Conservation (phyloP, 2,797 vertebrate species). For the Gorsachius magnificus region DNA sequence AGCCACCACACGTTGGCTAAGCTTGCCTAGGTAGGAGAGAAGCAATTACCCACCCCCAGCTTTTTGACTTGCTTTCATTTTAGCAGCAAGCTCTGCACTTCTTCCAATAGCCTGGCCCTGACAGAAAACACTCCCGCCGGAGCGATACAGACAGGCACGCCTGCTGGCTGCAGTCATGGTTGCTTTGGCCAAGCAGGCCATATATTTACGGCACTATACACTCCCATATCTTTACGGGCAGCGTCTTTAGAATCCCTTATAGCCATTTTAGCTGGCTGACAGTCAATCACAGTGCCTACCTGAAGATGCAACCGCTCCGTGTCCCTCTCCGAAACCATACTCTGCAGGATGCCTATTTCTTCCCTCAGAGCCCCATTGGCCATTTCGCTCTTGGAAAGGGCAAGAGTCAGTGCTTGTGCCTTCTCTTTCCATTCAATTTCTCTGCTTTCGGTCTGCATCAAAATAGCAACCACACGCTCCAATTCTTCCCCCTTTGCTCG, state of each 20-base stretch:
- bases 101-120: background rate
- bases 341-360: conserved; percentile 39
- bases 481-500: conserved; percentile 35
- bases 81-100: background rate
- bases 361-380: conserved; percentile 51
- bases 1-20: fast-evolving
- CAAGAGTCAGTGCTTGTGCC: conserved; percentile 46
- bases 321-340: conserved; percentile 65
- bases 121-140: background rate
- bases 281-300: background rate
- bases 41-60: background rate
- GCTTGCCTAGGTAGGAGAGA: background rate
- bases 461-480: conserved; percentile 47
- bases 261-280: fast-evolving
- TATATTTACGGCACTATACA: background rate
- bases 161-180: background rate
- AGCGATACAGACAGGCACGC: background rate
- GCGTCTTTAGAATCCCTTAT: fast-evolving
- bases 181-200: background rate
- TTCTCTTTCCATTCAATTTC: conserved; percentile 80
- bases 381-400: conserved; percentile 61
- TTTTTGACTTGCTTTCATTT: background rate
- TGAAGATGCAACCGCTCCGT: background rate
- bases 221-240: background rate
- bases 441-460: conserved; percentile 80